These are phyloP conservation scores for Noctilio leporinus DNA, from an alignment of 2,113 vertebrate species.

Conservation along the genomic window DNA sequence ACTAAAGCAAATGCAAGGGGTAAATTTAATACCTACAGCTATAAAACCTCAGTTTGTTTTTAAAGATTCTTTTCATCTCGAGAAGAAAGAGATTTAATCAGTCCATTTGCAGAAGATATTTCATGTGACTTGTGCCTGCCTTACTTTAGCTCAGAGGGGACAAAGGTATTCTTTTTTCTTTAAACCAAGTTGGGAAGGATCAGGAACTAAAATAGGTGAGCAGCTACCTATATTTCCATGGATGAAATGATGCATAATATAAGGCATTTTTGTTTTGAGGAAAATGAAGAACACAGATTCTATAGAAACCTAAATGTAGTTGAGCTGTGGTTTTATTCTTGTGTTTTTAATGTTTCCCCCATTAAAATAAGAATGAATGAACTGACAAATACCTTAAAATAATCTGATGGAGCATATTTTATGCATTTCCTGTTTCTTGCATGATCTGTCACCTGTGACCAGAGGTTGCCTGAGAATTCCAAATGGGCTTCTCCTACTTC, in stretches of 20 bases:
- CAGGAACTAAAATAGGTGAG: constrained; percentile 69
- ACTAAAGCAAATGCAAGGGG: constrained; percentile 31
- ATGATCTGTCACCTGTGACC: neutral
- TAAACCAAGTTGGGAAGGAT: constrained; percentile 60
- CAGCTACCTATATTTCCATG: constrained; percentile 70
- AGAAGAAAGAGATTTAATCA: constrained; percentile 58
- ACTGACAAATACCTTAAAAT: neutral
- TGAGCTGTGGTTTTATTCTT: constrained; percentile 18
- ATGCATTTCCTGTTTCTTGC: constrained; percentile 32
- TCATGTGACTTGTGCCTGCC: constrained; percentile 24
- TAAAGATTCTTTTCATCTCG: constrained; percentile 59
- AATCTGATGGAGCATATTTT: constrained; percentile 28
- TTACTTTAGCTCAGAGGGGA: constrained; percentile 58
- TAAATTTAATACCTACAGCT: constrained; percentile 58
- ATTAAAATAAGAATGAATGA: neutral
- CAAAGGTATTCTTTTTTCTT: constrained; percentile 67
- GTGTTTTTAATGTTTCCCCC: neutral
- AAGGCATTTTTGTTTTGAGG: constrained; percentile 39
- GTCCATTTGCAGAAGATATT: constrained; percentile 39
- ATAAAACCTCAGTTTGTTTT: constrained; percentile 56
- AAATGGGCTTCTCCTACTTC: neutral
- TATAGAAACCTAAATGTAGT: neutral
- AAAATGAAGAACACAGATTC: constrained; percentile 47
- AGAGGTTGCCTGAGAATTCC: neutral
- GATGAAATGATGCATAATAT: constrained; percentile 59